A percentile compares a stretch with the other conserved stretches of the same genome.
Evolutionary conservation across 2,888 invertebrate genomes (phyloP).

Genomic region (Pheosia tremula): DNA sequence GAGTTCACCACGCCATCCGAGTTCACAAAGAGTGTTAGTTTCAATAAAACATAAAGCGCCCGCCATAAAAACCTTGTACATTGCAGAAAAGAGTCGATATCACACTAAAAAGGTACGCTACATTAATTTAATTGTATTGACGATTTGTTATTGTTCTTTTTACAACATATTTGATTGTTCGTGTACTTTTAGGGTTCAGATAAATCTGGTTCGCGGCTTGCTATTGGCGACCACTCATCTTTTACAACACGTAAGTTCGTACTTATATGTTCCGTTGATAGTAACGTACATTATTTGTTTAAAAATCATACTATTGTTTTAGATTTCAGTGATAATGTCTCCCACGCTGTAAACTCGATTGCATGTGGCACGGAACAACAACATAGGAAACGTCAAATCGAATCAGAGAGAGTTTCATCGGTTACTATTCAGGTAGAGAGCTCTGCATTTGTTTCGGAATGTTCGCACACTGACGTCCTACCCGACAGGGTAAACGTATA

Average conservation of each 20-base stretch:
- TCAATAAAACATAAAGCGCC: constrained; percentile 67
- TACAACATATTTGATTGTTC: neutral
- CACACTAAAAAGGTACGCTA: constrained; percentile 58
- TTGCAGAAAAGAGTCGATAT: constrained; percentile 66
- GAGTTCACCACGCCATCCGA: constrained; percentile 43
- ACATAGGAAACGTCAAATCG: constrained; percentile 41
- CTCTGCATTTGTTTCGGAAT: constrained; percentile 48
- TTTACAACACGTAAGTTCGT: constrained; percentile 61
- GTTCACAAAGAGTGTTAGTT: constrained; percentile 65
- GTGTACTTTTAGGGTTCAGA: constrained; percentile 58
- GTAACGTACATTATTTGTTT: constrained; percentile 5
- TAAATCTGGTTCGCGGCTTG: constrained; percentile 65
- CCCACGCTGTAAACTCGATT: constrained; percentile 45
- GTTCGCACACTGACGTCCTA: constrained; percentile 42
- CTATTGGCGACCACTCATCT: constrained; percentile 72
- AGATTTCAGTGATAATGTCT: constrained; percentile 60
- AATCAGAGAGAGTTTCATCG: constrained; percentile 46
- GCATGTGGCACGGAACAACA: constrained; percentile 43
- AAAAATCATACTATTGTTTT: constrained; percentile 26
- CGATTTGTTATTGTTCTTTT: neutral
- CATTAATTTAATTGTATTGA: neutral
- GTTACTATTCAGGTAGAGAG: constrained; percentile 48
- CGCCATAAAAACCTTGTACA: constrained; percentile 66
- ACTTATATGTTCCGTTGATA: constrained; percentile 2
- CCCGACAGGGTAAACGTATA: constrained; percentile 41